Conservation (phyloP, 1,140 invertebrate species). For the Neomicropteryx cornuta region DNA sequence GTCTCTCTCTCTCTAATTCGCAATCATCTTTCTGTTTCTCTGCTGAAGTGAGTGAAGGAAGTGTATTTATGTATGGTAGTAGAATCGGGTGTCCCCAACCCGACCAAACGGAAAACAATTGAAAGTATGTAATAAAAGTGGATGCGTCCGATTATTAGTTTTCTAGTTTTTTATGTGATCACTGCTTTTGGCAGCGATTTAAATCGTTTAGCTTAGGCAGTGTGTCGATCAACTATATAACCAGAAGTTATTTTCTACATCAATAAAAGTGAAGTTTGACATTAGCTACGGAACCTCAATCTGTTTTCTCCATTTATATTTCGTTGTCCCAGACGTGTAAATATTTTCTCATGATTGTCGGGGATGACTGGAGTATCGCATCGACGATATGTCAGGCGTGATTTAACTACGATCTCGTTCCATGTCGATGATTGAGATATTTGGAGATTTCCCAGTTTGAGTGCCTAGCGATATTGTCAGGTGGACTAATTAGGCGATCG, state of each 20-base stretch:
- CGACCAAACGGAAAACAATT: conserved; percentile 7
- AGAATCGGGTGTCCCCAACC: too few relatives aligned
- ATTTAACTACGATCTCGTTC: background rate
- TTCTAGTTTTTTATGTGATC: conserved; percentile 9
- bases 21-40: background rate
- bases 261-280: too few relatives aligned
- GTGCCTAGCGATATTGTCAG: conserved; percentile 21
- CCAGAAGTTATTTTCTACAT: too few relatives aligned
- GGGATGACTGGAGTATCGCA: conserved; percentile 27
- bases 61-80: too few relatives aligned
- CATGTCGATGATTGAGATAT: conserved; percentile 25
- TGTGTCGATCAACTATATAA: too few relatives aligned
- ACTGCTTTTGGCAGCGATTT: conserved; percentile 6
- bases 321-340: conserved; percentile 16
- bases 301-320: conserved; percentile 10
- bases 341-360: conserved; percentile 28
- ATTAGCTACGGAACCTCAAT: background rate
- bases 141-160: conserved; percentile 9
- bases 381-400: conserved; percentile 12
- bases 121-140: conserved; percentile 10
- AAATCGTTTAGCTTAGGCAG: background rate
- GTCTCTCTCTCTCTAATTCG: background rate
- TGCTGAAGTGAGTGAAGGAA: background rate
- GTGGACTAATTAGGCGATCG: conserved; percentile 15
- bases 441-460: conserved; percentile 16